Evolutionary conservation across 1,140 invertebrate species (phyloP).

Genomic region (Spodoptera frugiperda): DNA sequence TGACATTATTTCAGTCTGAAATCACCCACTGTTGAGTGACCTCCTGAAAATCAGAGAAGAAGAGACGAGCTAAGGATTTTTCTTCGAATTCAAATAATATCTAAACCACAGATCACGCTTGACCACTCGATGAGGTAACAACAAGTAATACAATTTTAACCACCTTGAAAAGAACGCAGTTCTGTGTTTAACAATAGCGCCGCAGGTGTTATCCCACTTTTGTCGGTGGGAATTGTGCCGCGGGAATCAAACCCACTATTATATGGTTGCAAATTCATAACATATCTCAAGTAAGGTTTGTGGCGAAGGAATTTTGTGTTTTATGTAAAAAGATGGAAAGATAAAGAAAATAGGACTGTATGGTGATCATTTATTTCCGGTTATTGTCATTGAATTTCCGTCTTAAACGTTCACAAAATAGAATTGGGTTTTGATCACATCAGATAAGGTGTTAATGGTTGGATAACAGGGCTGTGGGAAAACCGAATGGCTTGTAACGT

Average conservation of each 20-base stretch:
- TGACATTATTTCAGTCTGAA: too few species aligned
- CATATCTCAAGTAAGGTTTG: conserved; percentile 8
- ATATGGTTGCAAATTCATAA: conserved; percentile 32
- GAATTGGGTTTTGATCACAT: too few species aligned
- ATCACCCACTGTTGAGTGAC: too few species aligned
- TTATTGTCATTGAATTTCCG: conserved; percentile 16
- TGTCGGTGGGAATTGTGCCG: conserved; percentile 30
- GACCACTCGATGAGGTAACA: conserved; percentile 29
- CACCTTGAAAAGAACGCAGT: conserved; percentile 41
- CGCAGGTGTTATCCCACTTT: conserved; percentile 33
- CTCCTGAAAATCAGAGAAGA: too few species aligned
- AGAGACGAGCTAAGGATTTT: too few species aligned
- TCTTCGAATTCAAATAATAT: not conserved
- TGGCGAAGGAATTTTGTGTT: not conserved
- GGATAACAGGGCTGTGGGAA: too few species aligned
- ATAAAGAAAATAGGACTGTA: not conserved
- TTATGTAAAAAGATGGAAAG: not conserved
- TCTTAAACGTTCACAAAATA: not conserved
- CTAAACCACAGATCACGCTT: conserved; percentile 2
- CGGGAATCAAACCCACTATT: conserved; percentile 43
- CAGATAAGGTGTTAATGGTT: not conserved
- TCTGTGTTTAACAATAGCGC: conserved; percentile 29
- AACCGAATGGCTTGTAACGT: too few species aligned
- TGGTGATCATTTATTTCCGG: conserved; percentile 12
- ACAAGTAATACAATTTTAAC: conserved; percentile 26